phyloP scores from a whole-genome alignment of 1,140 invertebrate species.

The Drosophila lini region DNA sequence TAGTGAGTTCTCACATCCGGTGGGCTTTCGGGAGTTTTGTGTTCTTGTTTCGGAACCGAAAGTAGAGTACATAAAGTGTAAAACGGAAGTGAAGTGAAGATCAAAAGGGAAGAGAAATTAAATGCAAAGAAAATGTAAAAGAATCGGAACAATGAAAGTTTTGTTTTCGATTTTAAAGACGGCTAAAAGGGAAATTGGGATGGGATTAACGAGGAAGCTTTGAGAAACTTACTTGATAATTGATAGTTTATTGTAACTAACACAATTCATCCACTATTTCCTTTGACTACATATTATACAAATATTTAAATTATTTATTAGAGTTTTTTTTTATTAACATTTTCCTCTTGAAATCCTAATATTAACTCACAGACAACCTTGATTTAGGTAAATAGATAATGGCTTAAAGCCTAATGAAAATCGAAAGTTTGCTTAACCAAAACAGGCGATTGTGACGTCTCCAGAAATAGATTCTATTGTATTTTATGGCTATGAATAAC shows the following conservation, averaged over 20 bases:
- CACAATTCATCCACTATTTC: neutral
- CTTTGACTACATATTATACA: neutral
- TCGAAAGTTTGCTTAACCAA: conserved; percentile 57
- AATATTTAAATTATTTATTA: neutral
- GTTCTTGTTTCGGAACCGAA: neutral
- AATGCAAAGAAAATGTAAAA: conserved; percentile 35
- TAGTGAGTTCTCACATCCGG: conserved; percentile 18
- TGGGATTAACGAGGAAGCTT: no score
- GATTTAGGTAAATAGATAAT: conserved; percentile 1
- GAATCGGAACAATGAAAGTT: conserved; percentile 23
- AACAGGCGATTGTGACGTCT: conserved; percentile 10
- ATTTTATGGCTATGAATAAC: conserved; percentile 24
- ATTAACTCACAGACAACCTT: conserved; percentile 3
- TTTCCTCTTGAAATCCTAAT: neutral
- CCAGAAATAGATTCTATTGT: conserved; percentile 51
- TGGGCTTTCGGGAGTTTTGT: conserved; percentile 2
- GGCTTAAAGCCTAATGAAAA: conserved; percentile 19
- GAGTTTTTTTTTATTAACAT: neutral
- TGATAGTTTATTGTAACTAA: neutral
- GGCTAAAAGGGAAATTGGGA: neutral
- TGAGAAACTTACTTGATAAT: neutral
- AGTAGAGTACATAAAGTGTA: neutral
- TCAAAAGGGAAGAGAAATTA: conserved; percentile 31
- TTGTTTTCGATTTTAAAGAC: conserved; percentile 12
- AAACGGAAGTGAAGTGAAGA: conserved; percentile 22